These are phyloP conservation scores for Drosophila sucinea DNA, from an alignment of 1,140 invertebrate species.

Conservation along the genomic window DNA sequence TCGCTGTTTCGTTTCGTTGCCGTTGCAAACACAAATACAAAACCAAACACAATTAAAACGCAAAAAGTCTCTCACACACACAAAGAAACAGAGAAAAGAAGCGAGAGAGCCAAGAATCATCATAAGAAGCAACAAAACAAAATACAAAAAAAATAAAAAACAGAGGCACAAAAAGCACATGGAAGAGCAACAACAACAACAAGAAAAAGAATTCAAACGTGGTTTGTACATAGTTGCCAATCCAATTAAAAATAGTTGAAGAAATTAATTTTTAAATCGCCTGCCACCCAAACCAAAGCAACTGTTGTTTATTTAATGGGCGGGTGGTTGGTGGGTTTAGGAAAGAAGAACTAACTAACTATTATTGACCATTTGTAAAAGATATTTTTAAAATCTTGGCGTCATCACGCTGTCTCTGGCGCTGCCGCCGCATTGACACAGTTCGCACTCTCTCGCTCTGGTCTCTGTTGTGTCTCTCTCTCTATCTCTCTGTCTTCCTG, in stretches of 20 bases:
- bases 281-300: constrained; percentile 2
- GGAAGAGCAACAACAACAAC: constrained; percentile 16
- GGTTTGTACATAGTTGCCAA: constrained; percentile 32
- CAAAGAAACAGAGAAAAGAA: not conserved
- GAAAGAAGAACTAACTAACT: not conserved
- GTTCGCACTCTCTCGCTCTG: constrained; percentile 71
- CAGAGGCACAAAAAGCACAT: constrained; percentile 18
- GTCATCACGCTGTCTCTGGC: constrained; percentile 43
- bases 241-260: constrained; percentile 67
- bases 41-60: constrained; percentile 49
- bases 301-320: constrained; percentile 20
- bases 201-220: constrained; percentile 38
- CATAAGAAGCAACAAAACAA: constrained; percentile 13
- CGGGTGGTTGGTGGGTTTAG: not conserved
- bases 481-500: constrained; percentile 37
- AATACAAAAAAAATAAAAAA: constrained; percentile 18
- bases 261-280: constrained; percentile 39
- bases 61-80: constrained; percentile 46
- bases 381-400: constrained; percentile 68
- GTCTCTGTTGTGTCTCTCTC: not conserved
- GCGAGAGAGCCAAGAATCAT: constrained; percentile 5
- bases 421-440: constrained; percentile 59
- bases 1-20: not conserved
- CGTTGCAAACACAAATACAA: constrained; percentile 46
- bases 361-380: constrained; percentile 34